A percentile compares a stretch with the other conserved stretches of the same genome.
Evolutionary conservation across 2,113 vertebrate species (phyloP).

Genomic region (Neogale vison): DNA sequence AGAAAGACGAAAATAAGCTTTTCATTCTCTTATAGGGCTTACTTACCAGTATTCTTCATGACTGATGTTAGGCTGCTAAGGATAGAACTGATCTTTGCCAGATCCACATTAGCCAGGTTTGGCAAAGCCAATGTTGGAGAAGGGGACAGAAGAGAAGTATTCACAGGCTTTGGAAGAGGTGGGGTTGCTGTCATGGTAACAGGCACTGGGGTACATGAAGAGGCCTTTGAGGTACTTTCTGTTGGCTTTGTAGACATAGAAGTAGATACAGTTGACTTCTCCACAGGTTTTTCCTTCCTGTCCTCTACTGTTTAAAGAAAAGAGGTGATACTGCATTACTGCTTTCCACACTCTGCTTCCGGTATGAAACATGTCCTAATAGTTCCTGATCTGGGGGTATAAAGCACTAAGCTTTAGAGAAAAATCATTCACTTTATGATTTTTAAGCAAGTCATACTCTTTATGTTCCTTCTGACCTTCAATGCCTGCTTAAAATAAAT

Average conservation of each 20-base stretch:
- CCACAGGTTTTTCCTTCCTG: constrained; percentile 88
- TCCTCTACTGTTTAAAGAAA: constrained; percentile 85
- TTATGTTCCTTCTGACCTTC: neutral
- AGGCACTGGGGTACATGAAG: neutral
- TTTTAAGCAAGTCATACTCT: neutral
- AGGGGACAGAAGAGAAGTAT: constrained; percentile 53
- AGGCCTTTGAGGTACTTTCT: constrained; percentile 77
- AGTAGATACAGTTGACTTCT: constrained; percentile 70
- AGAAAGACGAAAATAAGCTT: neutral
- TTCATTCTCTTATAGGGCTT: neutral
- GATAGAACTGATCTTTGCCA: constrained; percentile 99
- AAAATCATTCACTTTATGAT: neutral
- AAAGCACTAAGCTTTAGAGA: neutral
- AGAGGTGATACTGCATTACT: neutral
- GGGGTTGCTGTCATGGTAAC: constrained; percentile 40
- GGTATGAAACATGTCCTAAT: neutral
- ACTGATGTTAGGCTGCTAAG: constrained; percentile 95
- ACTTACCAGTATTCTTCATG: constrained; percentile 97
- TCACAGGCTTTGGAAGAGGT: constrained; percentile 69
- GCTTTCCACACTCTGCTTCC: constrained; percentile 16
- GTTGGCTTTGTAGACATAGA: constrained; percentile 54
- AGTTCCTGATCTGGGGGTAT: neutral
- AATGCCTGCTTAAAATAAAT: neutral
- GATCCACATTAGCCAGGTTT: constrained; percentile 96
- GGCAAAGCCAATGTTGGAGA: constrained; percentile 84